Evolutionary conservation across 2,888 invertebrate genomes (phyloP), one percentile per base, ranked within the genome.

Genomic region (Deilephila elpenor): DNA sequence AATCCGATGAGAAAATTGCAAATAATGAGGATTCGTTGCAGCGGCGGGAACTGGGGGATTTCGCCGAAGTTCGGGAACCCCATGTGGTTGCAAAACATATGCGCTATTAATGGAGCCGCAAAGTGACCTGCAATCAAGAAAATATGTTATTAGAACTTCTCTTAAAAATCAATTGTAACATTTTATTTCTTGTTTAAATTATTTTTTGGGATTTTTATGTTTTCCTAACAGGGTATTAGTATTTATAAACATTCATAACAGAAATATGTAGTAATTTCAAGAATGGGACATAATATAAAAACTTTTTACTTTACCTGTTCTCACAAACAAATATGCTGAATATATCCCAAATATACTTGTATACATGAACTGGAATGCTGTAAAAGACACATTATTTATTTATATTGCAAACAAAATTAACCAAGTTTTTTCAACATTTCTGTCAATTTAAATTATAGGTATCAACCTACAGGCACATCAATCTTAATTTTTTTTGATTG

Each of bases 71-170:
- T 98, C 0, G 99, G 99, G 86, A 99, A 97, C 8, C 99, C 99
- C 98, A 99, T 98, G 90, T 98, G 98, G 91, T 99, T 99, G 91
- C 99, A 99, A 90, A 99, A 98, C 53, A 98, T 97, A 90, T 99
- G 99, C 1, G 97, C 98, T 20, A 98, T 90, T 80, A 99, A 96
- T 4, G 98, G 98, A 0, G 99, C 98, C 25, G 97, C 95, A 82
- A 99, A 96, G 89, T 99, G 98, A 59, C 98, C 98, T 96, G 93
- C 37, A 92, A 92, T 53, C 73, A 75, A 11, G 7, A 37, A n/a
- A 44, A 3, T 14, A 44, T 14, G 44, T 44, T 44, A 8, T 37
- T 8, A 37, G 8, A 8, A 37, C 37, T 1, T 1, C 25, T 25
- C 25, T 25, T 25, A 32, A 32, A 32, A 32, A 32, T 5, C 32